phyloP scores from a whole-genome alignment of 1,140 invertebrate genomes.

The Nephila pilipes region DNA sequence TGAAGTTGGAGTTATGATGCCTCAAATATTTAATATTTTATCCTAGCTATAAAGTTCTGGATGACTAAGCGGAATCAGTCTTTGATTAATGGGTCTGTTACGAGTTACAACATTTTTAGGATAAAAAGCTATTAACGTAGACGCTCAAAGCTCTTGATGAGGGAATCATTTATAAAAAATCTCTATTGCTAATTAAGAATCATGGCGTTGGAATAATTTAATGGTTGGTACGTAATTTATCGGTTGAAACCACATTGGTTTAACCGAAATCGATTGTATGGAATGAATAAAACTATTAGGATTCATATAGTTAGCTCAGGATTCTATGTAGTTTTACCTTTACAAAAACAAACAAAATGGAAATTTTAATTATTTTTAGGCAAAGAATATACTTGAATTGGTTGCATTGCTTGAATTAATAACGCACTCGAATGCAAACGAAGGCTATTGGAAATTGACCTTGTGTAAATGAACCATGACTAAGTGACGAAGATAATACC shows the following conservation, averaged over 20 bases:
- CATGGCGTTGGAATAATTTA: slow-evolving; percentile 28
- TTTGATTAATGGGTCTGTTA: slow-evolving; percentile 9
- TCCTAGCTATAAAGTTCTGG: not conserved
- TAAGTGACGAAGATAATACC: too few species aligned
- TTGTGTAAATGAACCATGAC: too few species aligned
- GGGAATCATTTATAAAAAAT: slow-evolving; percentile 22
- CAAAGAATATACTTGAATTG: too few species aligned
- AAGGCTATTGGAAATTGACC: too few species aligned
- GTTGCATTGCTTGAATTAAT: too few species aligned
- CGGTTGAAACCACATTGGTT: not conserved
- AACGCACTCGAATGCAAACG: too few species aligned
- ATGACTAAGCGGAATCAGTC: slow-evolving; percentile 24
- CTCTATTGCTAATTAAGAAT: slow-evolving; percentile 21
- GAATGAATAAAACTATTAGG: not conserved
- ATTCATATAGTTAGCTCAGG: too few species aligned
- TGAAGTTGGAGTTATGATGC: slow-evolving; percentile 40
- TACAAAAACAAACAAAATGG: too few species aligned
- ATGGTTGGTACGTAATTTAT: slow-evolving; percentile 35
- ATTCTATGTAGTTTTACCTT: too few species aligned
- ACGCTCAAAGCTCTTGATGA: not conserved
- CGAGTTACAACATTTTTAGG: slow-evolving; percentile 18
- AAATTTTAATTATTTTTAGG: too few species aligned
- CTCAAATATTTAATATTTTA: slow-evolving; percentile 40
- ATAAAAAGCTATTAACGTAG: slow-evolving; percentile 17
- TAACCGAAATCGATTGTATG: not conserved